Conservation (phyloP, 2,888 invertebrate species). For the Rutpela maculata region DNA sequence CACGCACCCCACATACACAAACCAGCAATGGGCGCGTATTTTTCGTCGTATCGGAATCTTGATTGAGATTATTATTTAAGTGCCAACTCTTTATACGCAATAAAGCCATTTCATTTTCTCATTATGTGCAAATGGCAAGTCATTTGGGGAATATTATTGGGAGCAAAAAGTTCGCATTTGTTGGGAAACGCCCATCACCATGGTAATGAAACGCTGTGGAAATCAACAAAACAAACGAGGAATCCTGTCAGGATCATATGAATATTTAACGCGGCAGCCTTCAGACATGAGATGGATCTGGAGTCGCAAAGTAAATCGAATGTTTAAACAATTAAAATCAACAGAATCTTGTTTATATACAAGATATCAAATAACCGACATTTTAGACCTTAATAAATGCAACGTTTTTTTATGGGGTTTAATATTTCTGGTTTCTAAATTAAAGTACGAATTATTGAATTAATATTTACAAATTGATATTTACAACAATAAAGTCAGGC, state of each 20-base stretch:
- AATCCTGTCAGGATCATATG: background rate
- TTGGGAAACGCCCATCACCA: slow-evolving; percentile 53
- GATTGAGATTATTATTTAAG: slow-evolving; percentile 14
- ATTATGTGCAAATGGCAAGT: slow-evolving; percentile 51
- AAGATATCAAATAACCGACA: background rate
- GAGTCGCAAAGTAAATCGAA: background rate
- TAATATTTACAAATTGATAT: too few species aligned
- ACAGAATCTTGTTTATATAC: background rate
- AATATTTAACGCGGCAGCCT: slow-evolving; percentile 7
- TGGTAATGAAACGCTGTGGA: slow-evolving; percentile 47
- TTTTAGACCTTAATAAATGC: background rate
- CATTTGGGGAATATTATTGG: slow-evolving; percentile 50
- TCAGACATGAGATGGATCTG: background rate
- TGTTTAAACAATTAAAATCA: slow-evolving; percentile 3
- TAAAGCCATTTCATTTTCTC: slow-evolving; percentile 50
- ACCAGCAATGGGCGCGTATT: slow-evolving; percentile 10
- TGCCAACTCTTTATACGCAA: slow-evolving; percentile 22
- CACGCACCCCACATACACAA: background rate
- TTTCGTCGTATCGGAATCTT: slow-evolving; percentile 1
- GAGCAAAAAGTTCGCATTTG: slow-evolving; percentile 54
- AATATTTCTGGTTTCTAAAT: background rate
- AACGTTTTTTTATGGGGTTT: background rate
- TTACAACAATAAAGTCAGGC: too few species aligned
- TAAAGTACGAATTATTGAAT: too few species aligned
- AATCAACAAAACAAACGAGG: slow-evolving; percentile 11